Conservation (phyloP, 2,797 vertebrate genomes). For the Sciurus vulgaris region DNA sequence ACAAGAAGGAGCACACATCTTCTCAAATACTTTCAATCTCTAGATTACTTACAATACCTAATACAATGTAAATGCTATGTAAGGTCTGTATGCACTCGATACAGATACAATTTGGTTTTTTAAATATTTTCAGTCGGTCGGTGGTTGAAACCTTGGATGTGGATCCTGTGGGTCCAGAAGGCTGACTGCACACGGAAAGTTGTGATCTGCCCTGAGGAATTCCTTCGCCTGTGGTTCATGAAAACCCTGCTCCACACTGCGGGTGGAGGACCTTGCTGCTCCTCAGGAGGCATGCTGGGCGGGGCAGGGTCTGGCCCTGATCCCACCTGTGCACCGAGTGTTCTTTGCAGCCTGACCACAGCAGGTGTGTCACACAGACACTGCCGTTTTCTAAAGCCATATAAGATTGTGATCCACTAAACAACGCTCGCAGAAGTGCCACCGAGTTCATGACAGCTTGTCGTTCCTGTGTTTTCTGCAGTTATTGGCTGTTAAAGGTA, state of each 20-base stretch:
- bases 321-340: too few species aligned
- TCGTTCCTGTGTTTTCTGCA: neutral
- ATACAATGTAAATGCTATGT: neutral
- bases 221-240: neutral
- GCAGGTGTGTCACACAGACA: neutral
- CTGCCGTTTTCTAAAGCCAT: neutral
- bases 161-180: neutral
- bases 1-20: too few species aligned
- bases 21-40: neutral
- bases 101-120: neutral
- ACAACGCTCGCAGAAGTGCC: neutral
- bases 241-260: neutral
- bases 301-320: neutral
- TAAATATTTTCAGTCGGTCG: neutral
- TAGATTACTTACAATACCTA: neutral
- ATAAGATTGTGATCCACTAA: neutral
- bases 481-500: neutral
- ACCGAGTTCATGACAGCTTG: neutral
- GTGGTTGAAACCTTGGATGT: neutral
- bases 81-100: neutral
- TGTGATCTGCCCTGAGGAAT: neutral
- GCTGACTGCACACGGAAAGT: neutral
- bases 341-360: neutral
- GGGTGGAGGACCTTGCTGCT: neutral
- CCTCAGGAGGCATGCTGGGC: neutral